Evolutionary conservation across 2,888 invertebrate genomes (phyloP).

Genomic region (Andrena dorsata): DNA sequence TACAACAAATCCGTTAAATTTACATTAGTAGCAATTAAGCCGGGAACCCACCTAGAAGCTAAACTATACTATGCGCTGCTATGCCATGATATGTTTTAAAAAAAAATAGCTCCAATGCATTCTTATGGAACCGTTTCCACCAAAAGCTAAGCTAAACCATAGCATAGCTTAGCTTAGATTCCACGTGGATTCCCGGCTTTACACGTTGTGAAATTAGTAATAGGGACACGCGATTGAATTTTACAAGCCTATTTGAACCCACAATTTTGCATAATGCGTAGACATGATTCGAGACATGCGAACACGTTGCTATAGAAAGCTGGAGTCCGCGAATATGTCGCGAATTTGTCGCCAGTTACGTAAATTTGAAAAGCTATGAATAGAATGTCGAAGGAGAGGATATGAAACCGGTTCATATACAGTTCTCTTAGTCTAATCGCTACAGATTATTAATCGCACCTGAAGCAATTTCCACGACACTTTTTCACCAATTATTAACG

Average conservation of each 20-base stretch:
- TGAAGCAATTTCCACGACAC: conserved; percentile 18
- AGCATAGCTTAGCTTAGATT: no score
- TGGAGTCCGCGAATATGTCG: background rate
- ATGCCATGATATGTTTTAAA: no score
- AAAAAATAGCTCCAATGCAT: no score
- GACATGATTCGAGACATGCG: background rate
- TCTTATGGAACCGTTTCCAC: no score
- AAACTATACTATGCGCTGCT: background rate
- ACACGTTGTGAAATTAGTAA: no score
- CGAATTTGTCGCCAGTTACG: conserved; percentile 25
- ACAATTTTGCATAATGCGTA: conserved; percentile 12
- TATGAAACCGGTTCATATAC: conserved; percentile 35
- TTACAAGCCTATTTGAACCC: background rate
- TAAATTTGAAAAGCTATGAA: conserved; percentile 14
- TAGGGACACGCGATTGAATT: background rate
- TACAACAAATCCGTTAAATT: background rate
- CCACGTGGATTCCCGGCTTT: no score
- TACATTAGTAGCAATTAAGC: background rate
- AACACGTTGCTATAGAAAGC: conserved; percentile 14
- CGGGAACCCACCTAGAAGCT: background rate
- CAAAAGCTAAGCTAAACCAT: no score
- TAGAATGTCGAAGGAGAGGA: conserved; percentile 20
- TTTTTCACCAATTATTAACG: background rate
- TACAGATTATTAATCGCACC: conserved; percentile 28
- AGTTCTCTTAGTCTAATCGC: conserved; percentile 18